These are phyloP conservation scores for Cataglyphis albicans DNA, from an alignment of 2,888 invertebrate genomes.

Conservation along the genomic window DNA sequence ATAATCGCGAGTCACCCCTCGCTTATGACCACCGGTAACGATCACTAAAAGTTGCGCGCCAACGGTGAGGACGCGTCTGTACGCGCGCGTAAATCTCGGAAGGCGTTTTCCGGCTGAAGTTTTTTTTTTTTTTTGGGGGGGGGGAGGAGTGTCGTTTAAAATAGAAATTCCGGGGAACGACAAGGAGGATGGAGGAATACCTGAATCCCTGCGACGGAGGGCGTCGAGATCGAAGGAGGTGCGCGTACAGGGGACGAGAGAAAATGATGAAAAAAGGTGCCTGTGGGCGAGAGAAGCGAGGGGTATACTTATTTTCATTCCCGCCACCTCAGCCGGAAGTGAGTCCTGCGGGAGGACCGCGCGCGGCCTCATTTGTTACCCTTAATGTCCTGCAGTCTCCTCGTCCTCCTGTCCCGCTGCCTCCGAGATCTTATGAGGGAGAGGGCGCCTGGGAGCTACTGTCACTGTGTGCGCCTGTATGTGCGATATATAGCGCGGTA, in stretches of 20 bases:
- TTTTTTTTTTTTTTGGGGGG: no score
- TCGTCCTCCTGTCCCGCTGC: slow-evolving; percentile 61
- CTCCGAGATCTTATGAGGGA: slow-evolving; percentile 74
- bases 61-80: slow-evolving; percentile 48
- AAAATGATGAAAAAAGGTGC: slow-evolving; percentile 75
- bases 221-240: slow-evolving; percentile 44
- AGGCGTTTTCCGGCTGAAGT: slow-evolving; percentile 56
- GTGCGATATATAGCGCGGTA: slow-evolving; percentile 51
- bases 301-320: slow-evolving; percentile 85
- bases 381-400: slow-evolving; percentile 82
- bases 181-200: slow-evolving; percentile 56
- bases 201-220: slow-evolving; percentile 38
- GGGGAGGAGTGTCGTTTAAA: slow-evolving; percentile 61
- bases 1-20: slow-evolving; percentile 58
- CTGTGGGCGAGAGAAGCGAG: slow-evolving; percentile 65
- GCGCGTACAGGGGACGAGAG: slow-evolving; percentile 53
- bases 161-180: slow-evolving; percentile 59
- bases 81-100: slow-evolving; percentile 67
- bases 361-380: slow-evolving; percentile 84
- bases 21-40: slow-evolving; percentile 39
- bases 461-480: slow-evolving; percentile 31
- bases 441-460: slow-evolving; percentile 56
- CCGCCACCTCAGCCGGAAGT: slow-evolving; percentile 82
- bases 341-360: slow-evolving; percentile 83
- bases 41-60: slow-evolving; percentile 57